Conservation (phyloP, 2,113 vertebrate genomes). For the Pomatorhinus ruficollis region DNA sequence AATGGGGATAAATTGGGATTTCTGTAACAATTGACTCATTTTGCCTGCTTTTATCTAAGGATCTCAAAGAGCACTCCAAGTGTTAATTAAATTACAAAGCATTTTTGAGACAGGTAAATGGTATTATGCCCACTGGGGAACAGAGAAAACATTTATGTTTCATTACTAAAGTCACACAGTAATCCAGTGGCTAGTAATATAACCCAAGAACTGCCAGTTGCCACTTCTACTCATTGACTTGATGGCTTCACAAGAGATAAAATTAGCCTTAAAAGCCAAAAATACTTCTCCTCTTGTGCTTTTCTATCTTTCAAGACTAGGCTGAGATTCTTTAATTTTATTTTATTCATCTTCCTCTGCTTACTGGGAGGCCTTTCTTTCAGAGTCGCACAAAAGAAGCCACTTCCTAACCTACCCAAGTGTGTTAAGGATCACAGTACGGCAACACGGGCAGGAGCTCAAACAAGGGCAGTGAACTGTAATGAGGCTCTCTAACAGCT, state of each 20-base stretch:
- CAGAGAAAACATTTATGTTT: slow-evolving; percentile 43
- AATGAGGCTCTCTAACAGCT: neutral
- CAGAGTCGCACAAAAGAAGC: neutral
- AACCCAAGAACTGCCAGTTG: slow-evolving; percentile 15
- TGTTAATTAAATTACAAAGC: slow-evolving; percentile 68
- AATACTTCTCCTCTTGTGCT: neutral
- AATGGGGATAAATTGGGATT: slow-evolving; percentile 62
- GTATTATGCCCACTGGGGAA: slow-evolving; percentile 48
- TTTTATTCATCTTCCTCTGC: neutral
- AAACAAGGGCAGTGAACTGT: neutral
- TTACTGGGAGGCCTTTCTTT: neutral
- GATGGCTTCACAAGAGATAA: neutral
- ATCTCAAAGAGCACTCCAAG: slow-evolving; percentile 65
- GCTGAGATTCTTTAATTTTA: neutral
- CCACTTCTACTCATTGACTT: slow-evolving; percentile 31
- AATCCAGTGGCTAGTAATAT: slow-evolving; percentile 43
- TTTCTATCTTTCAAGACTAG: neutral
- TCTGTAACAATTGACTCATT: slow-evolving; percentile 59
- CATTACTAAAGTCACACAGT: slow-evolving; percentile 50
- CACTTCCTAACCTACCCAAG: neutral
- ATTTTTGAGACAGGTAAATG: slow-evolving; percentile 65
- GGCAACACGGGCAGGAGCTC: neutral
- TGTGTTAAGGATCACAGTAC: neutral
- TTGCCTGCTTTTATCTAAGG: slow-evolving; percentile 56
- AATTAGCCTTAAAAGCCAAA: slow-evolving; percentile 15